A percentile compares a stretch with the other conserved stretches of the same genome.
phyloP scores from a whole-genome alignment of 35 echinoderm and acorn worm genomes.

The Strongylocentrotus purpuratus region DNA sequence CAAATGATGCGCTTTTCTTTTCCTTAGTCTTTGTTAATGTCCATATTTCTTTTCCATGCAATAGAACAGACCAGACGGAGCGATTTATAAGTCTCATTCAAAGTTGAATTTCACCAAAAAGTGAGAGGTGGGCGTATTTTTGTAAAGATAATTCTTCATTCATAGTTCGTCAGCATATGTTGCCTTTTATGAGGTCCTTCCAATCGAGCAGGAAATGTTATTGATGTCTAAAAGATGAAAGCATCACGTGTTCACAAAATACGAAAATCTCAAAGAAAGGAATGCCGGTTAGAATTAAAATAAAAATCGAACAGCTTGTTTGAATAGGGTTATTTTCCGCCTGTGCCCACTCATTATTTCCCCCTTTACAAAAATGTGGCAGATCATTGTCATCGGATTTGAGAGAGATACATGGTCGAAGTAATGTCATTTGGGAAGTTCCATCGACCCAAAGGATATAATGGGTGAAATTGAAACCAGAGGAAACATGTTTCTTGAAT shows the following conservation, averaged over 20 bases:
- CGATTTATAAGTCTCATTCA: no score
- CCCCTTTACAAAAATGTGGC: background rate
- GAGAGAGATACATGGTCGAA: background rate
- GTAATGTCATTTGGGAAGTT: background rate
- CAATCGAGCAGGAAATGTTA: background rate
- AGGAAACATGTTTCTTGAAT: background rate
- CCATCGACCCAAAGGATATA: background rate
- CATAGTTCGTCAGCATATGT: no score
- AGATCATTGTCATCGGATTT: background rate
- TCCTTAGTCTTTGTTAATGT: no score
- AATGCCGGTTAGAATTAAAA: background rate
- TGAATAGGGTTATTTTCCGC: background rate
- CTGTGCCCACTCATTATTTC: background rate
- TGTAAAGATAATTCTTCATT: no score
- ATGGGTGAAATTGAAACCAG: background rate
- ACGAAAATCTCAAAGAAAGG: background rate
- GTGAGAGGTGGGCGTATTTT: no score
- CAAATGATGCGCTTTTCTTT: no score
- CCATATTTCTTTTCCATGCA: no score
- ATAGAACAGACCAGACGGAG: no score
- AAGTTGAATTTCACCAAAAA: no score
- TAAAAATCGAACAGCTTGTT: background rate
- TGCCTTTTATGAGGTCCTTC: no score
- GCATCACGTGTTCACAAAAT: background rate
- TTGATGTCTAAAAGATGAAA: background rate